phyloP scores from a whole-genome alignment of 1,140 invertebrate genomes.

The Atta cephalotes region DNA sequence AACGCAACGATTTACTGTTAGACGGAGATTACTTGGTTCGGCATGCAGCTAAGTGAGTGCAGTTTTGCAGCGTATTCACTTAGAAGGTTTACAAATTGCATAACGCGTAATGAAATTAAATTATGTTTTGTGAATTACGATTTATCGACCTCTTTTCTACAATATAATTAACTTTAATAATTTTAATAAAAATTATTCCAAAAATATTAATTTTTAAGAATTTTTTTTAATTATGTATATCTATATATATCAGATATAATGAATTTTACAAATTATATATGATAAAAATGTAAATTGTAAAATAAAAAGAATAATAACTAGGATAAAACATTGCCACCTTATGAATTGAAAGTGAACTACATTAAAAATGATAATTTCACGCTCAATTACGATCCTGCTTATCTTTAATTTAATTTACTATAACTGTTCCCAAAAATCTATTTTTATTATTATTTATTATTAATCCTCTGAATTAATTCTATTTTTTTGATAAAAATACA shows the following conservation, averaged over 20 bases:
- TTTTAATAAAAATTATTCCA: neutral
- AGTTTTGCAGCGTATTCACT: neutral
- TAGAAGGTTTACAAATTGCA: neutral
- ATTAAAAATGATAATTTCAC: slow-evolving; percentile 23
- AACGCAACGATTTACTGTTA: slow-evolving; percentile 67
- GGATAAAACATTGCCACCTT: neutral
- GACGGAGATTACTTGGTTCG: slow-evolving; percentile 28
- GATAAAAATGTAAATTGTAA: slow-evolving; percentile 11
- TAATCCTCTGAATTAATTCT: neutral
- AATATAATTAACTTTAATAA: neutral
- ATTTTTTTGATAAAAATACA: neutral
- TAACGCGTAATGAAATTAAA: neutral
- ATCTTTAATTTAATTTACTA: slow-evolving; percentile 20
- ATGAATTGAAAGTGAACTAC: neutral
- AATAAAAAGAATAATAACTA: neutral
- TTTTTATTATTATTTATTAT: neutral
- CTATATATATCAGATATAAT: too few species aligned
- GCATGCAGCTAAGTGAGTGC: neutral
- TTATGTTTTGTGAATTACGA: neutral
- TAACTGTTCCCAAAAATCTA: neutral
- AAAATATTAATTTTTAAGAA: neutral
- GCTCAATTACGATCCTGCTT: neutral
- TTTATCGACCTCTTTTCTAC: neutral
- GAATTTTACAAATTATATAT: neutral
- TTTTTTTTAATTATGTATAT: too few species aligned